Evolutionary conservation across 1,140 invertebrate genomes (phyloP).

Genomic region (Gryllus bimaculatus): DNA sequence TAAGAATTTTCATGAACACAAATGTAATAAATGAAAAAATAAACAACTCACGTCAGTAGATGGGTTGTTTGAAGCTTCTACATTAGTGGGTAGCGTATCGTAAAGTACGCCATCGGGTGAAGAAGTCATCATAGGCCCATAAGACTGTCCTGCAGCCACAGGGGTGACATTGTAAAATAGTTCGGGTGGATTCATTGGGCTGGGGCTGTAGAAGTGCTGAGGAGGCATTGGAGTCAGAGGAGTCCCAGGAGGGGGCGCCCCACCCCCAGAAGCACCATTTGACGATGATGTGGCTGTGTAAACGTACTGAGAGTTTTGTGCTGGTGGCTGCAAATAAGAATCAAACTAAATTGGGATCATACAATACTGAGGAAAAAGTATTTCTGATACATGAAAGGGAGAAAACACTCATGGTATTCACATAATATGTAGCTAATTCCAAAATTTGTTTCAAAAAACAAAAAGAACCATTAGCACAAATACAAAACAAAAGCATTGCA

Average conservation of each 20-base stretch:
- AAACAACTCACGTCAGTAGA: background rate
- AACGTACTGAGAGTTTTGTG: background rate
- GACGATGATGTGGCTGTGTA: background rate
- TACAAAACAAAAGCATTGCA: no score
- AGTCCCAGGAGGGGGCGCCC: background rate
- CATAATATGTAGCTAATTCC: no score
- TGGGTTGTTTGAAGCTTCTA: background rate
- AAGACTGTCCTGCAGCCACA: background rate
- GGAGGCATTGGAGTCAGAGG: background rate
- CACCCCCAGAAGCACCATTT: background rate
- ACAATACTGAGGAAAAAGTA: background rate
- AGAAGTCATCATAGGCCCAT: background rate
- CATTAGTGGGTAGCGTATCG: background rate
- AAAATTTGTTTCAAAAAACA: no score
- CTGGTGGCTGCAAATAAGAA: background rate
- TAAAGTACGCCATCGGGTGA: background rate
- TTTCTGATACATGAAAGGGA: no score
- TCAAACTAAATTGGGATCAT: background rate
- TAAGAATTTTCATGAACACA: no score
- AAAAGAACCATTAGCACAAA: no score
- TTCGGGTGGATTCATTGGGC: constrained; percentile 2
- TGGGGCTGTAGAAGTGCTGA: constrained; percentile 2
- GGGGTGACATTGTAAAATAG: background rate
- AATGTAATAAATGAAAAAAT: background rate
- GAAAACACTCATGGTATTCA: no score